Base-by-base conservation (phyloP, 2,797 vertebrate genomes). In the Lophura swinhoii region DNA sequence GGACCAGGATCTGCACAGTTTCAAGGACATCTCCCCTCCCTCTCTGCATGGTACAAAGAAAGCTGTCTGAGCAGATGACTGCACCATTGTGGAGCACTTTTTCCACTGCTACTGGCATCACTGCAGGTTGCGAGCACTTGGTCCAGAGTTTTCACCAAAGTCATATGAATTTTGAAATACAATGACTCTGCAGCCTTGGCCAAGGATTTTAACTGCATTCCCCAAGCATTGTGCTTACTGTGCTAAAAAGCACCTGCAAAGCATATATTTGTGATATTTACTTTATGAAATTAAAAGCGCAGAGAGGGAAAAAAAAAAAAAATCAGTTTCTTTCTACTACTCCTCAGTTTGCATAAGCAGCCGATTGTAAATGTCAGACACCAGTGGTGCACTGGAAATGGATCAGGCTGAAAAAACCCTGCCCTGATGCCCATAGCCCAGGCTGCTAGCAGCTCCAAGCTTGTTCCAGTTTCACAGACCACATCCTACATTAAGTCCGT, bases 211-310 rank as follows among this genome's bases (percentile, higher is more conserved):
- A 88, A 46, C 94, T 90, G 93, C 89, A 87, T 90, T 94, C 81
- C 81, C 78, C 46, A 48, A 83, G 78, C 43, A 0, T 94, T 84
- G 41, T 69, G 87, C 87, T 95, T 92, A 28, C 85, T 62, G 48
- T 88, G 83, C 89, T 94, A 75, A 94, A 96, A 94, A 82, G 33
- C 87, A 95, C 80, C 84, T 93, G 77, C 92, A 95, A 87, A 87
- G 77, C 83, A 74, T 60, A 41, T 92, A 80, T 84, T 76, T 20
- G 37, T 90, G 91, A 64, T 95, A 95, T 96, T 96, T 96, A 92
- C 91, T 94, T 93, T 91, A 64, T 43, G 81, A 95, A 96, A 95
- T 94, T 92, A 95, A 96, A 55, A 96, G 74, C 53, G 43, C 56
- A 8, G 51, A 33, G n/a, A 37, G 48, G 1, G 1, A 8, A 37